phyloP scores from a whole-genome alignment of 2,797 vertebrate species.

The Myotis vivesi region DNA sequence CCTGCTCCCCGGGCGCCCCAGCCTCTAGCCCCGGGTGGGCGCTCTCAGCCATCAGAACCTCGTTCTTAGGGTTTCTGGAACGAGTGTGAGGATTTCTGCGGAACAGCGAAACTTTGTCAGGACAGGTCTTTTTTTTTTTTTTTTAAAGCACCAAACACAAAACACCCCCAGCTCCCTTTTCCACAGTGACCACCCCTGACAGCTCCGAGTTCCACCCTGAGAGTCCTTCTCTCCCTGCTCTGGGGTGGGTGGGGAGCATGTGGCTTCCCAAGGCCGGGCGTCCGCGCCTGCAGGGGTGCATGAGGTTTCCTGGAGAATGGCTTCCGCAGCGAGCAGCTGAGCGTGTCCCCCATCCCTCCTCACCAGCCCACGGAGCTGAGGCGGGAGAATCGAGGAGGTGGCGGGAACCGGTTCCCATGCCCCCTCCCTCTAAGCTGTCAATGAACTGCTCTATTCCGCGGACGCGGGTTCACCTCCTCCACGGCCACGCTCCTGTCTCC shows the following conservation, averaged over 20 bases:
- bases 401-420: background rate
- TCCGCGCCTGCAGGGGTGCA: background rate
- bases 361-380: slow-evolving; percentile 67
- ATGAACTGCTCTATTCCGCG: background rate
- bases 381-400: background rate
- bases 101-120: slow-evolving; percentile 62
- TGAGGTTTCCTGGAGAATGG: slow-evolving; percentile 20
- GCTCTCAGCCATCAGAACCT: background rate
- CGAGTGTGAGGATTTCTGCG: background rate
- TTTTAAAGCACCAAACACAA: background rate
- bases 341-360: background rate
- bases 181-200: slow-evolving; percentile 5
- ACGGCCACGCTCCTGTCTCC: background rate
- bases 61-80: slow-evolving; percentile 8
- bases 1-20: background rate
- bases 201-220: background rate
- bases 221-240: background rate
- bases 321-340: background rate
- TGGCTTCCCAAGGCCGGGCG: background rate
- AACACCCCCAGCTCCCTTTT: background rate
- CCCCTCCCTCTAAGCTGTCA: background rate
- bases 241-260: background rate
- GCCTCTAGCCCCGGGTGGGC: background rate
- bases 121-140: slow-evolving; percentile 7
- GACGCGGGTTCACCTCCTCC: background rate